Evolutionary conservation across 2,888 invertebrate species (phyloP).

Genomic region (Drosophila monieri): DNA sequence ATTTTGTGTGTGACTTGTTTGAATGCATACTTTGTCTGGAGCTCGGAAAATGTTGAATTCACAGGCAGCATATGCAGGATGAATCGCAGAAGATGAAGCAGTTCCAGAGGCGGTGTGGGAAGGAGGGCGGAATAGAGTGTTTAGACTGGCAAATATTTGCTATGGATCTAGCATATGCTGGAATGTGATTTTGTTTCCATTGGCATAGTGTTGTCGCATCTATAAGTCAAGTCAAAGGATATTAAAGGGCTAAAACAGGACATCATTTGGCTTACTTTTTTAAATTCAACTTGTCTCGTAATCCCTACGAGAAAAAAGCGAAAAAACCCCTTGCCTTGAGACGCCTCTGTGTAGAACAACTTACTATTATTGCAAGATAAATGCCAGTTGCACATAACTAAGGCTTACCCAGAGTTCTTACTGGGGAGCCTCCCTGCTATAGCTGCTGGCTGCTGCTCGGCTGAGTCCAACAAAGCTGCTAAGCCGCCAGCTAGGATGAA

Average conservation of each 20-base stretch:
- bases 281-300: not conserved
- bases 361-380: constrained; percentile 76
- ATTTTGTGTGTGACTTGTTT: constrained; percentile 46
- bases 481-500: constrained; percentile 63
- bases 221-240: not conserved
- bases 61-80: constrained; percentile 53
- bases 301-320: too few relatives aligned
- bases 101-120: constrained; percentile 22
- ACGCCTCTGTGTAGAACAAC: constrained; percentile 51
- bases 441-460: constrained; percentile 43
- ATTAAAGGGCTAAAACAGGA: too few relatives aligned
- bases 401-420: constrained; percentile 59
- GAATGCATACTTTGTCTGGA: constrained; percentile 60
- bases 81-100: not conserved
- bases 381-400: constrained; percentile 72
- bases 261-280: not conserved
- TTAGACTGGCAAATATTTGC: not conserved
- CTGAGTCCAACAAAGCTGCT: constrained; percentile 59
- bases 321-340: not conserved
- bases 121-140: not conserved
- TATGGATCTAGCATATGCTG: not conserved
- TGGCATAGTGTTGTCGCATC: not conserved
- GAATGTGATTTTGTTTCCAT: not conserved
- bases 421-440: constrained; percentile 12
- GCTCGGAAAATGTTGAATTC: constrained; percentile 51